phyloP scores from a whole-genome alignment of 2,888 invertebrate species.

The Amphimallon solstitiale region DNA sequence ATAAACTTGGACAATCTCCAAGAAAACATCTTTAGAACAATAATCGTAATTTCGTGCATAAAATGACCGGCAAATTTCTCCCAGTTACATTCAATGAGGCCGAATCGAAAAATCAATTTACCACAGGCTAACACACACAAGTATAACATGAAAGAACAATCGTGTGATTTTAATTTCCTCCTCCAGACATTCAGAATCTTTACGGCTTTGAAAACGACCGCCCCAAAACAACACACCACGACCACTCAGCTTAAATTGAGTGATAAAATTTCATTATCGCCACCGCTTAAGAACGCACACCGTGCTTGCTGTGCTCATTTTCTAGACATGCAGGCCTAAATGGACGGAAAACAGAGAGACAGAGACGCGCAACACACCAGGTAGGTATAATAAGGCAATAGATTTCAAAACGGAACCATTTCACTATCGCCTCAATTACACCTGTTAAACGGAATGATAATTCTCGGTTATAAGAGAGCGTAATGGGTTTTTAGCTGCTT shows the following conservation, averaged over 20 bases:
- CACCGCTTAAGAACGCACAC: conserved; percentile 7
- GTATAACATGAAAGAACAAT: no score
- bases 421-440: no score
- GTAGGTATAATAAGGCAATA: no score
- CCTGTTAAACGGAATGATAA: no score
- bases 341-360: no score
- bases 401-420: no score
- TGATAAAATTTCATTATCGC: background rate
- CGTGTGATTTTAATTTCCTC: conserved; percentile 15
- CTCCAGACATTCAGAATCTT: background rate
- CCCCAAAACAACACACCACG: background rate
- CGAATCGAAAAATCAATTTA: conserved; percentile 14
- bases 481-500: no score
- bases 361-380: no score
- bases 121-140: background rate
- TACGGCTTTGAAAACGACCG: background rate
- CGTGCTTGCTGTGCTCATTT: background rate
- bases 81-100: conserved; percentile 4
- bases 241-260: background rate
- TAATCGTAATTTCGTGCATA: conserved; percentile 1
- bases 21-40: background rate
- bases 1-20: no score
- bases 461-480: no score
- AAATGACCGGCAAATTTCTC: background rate
- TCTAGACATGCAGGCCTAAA: background rate